These are phyloP conservation scores for Acleris sparsana DNA, from an alignment of 2,888 invertebrate species.

Conservation along the genomic window DNA sequence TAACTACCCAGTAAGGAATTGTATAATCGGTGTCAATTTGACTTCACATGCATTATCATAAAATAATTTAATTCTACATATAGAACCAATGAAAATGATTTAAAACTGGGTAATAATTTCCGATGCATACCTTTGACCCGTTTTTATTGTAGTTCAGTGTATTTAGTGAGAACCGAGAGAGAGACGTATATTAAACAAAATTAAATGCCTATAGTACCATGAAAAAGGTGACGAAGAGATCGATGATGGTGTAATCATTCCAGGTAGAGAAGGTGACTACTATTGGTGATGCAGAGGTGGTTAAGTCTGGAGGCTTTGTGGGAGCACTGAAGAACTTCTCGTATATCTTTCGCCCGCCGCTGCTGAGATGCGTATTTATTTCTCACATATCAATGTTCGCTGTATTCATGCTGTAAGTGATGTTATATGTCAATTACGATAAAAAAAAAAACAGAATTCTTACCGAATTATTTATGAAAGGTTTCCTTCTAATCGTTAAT, in stretches of 20 bases:
- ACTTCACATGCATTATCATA: no score
- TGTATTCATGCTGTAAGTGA: conserved; percentile 76
- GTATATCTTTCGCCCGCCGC: conserved; percentile 65
- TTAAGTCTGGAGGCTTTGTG: conserved; percentile 58
- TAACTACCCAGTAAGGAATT: conserved; percentile 73
- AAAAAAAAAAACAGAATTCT: no score
- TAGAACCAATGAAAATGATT: no score
- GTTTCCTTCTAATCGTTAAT: background rate
- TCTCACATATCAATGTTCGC: conserved; percentile 76
- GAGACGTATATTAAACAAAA: no score
- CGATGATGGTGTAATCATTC: conserved; percentile 10
- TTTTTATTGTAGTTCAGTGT: no score
- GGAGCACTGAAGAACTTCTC: conserved; percentile 66
- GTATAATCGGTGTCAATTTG: background rate
- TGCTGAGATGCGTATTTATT: conserved; percentile 68
- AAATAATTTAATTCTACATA: no score
- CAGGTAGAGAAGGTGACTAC: conserved; percentile 64
- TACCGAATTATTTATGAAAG: no score
- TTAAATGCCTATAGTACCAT: no score
- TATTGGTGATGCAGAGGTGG: conserved; percentile 48
- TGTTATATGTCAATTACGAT: background rate
- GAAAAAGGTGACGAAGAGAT: no score
- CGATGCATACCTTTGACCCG: no score
- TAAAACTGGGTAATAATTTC: no score
- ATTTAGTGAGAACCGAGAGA: no score